phyloP scores from a whole-genome alignment of 1,140 invertebrate species.

The Calycopis cecrops region DNA sequence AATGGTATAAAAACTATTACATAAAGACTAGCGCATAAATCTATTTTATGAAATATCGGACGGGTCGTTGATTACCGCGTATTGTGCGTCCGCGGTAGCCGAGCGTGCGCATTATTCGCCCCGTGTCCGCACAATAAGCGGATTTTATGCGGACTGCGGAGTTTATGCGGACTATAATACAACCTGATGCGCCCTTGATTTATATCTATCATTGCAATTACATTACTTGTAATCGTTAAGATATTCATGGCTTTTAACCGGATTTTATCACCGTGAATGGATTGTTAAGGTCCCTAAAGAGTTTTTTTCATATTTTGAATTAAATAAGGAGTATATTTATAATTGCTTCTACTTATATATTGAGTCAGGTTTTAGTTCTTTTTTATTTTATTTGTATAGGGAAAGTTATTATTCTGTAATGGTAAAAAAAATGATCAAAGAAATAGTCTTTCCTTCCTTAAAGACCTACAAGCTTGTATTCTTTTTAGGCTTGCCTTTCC shows the following conservation, averaged over 20 bases:
- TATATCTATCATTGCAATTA: slow-evolving; percentile 37
- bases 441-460: no score
- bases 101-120: slow-evolving; percentile 27
- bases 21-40: slow-evolving; percentile 25
- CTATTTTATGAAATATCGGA: slow-evolving; percentile 36
- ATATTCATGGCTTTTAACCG: slow-evolving; percentile 18
- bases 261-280: slow-evolving; percentile 14
- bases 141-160: slow-evolving; percentile 30
- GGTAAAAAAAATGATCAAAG: no score
- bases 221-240: slow-evolving; percentile 38
- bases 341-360: no score
- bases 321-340: no score
- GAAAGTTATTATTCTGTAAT: no score
- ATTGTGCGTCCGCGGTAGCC: slow-evolving; percentile 38
- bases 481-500: no score
- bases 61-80: slow-evolving; percentile 37
- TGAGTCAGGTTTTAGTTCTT: no score
- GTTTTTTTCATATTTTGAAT: no score
- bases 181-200: slow-evolving; percentile 29
- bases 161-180: slow-evolving; percentile 24
- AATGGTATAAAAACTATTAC: no score
- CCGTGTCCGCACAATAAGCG: slow-evolving; percentile 12
- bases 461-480: no score
- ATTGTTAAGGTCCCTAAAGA: not conserved
- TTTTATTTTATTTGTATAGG: no score